Conservation (phyloP, 2,113 vertebrate genomes). For the Tursiops truncatus region DNA sequence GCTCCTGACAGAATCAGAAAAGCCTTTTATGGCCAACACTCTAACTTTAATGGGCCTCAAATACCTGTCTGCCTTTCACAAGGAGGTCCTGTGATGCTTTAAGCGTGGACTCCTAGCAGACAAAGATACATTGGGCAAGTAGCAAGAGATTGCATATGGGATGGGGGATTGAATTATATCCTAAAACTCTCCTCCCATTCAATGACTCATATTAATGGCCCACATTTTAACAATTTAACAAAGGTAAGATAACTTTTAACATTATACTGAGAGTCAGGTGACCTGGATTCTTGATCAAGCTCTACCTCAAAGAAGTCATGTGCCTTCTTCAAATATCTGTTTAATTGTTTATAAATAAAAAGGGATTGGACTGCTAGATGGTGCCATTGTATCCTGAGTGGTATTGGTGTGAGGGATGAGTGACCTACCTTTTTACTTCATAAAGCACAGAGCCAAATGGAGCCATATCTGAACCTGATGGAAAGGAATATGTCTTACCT, state of each 20-base stretch:
- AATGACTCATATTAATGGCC: neutral
- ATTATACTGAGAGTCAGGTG: neutral
- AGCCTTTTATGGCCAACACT: neutral
- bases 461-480: neutral
- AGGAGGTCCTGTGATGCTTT: neutral
- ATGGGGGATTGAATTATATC: neutral
- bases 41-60: neutral
- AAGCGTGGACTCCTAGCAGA: neutral
- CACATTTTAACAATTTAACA: slow-evolving; percentile 31
- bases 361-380: neutral
- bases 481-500: neutral
- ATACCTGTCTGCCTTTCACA: neutral
- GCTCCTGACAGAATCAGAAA: neutral
- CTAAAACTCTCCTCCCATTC: neutral
- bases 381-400: neutral
- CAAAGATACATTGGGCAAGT: neutral
- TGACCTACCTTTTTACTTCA: neutral
- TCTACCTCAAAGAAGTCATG: neutral
- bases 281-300: neutral
- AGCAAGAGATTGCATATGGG: neutral
- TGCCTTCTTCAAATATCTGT: neutral
- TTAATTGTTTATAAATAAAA: neutral
- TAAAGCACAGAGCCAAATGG: neutral
- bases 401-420: neutral
- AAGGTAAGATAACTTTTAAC: neutral